phyloP scores from a whole-genome alignment of 1,140 invertebrate genomes.

The Lordiphosa collinella region DNA sequence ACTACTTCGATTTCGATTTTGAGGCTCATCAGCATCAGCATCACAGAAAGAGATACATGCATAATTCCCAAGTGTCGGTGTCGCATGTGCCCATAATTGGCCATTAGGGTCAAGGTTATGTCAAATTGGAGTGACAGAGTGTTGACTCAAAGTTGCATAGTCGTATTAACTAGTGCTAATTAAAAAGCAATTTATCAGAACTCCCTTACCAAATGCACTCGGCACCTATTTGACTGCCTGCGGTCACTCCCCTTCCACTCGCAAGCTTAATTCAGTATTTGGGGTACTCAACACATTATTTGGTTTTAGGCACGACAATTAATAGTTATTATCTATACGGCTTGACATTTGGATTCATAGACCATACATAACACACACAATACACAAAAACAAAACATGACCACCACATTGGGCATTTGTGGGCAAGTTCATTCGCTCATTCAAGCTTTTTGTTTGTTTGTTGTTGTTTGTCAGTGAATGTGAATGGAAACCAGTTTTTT shows the following conservation, averaged over 20 bases:
- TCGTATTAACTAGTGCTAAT: conserved; percentile 35
- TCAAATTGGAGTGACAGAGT: conserved; percentile 41
- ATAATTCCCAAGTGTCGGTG: conserved; percentile 45
- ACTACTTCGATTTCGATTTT: conserved; percentile 61
- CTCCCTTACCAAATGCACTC: conserved; percentile 30
- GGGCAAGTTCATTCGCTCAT: conserved; percentile 35
- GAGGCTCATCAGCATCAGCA: conserved; percentile 35
- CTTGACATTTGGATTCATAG: conserved; percentile 38
- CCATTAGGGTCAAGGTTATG: conserved; percentile 69
- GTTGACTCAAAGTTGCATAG: conserved; percentile 4
- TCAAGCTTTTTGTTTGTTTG: conserved; percentile 3
- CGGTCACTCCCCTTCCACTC: conserved; percentile 29
- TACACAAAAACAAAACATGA: conserved; percentile 1
- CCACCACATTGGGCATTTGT: conserved; percentile 17
- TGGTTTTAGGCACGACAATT: conserved; percentile 63
- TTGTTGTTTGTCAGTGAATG: conserved; percentile 6
- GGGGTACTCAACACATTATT: conserved; percentile 46
- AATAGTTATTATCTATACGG: conserved; percentile 60
- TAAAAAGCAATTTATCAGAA: conserved; percentile 63
- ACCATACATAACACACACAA: conserved; percentile 6
- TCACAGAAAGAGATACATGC: neutral
- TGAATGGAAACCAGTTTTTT: conserved; percentile 56
- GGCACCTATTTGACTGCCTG: conserved; percentile 25
- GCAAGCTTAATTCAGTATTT: conserved; percentile 36
- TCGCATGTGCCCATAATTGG: conserved; percentile 45